Evolutionary conservation across 92 coral and sea anemone genomes (phyloP).

Genomic region (Heteractis magnifica): DNA sequence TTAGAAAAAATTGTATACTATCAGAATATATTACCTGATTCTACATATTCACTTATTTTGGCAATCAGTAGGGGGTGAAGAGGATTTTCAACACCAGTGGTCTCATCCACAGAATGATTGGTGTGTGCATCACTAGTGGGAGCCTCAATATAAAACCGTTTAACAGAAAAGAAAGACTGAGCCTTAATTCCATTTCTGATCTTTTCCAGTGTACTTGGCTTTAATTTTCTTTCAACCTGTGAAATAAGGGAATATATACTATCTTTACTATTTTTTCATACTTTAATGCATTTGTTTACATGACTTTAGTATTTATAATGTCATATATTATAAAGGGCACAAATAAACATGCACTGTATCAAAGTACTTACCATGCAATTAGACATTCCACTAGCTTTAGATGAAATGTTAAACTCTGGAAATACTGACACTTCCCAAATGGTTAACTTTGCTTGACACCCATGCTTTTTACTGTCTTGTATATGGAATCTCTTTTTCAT

Average conservation of each 20-base stretch:
- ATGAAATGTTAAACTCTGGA: not conserved
- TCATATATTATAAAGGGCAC: not conserved
- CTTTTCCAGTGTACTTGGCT: slow-evolving; percentile 4
- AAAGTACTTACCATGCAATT: slow-evolving; percentile 6
- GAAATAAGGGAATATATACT: not conserved
- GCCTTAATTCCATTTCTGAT: not conserved
- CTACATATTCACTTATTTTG: slow-evolving; percentile 14
- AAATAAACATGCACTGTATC: no score
- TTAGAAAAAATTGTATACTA: not conserved
- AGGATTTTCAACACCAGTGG: slow-evolving; percentile 7
- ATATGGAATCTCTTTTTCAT: slow-evolving; percentile 11
- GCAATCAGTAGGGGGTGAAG: slow-evolving; percentile 16
- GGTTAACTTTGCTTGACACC: slow-evolving; percentile 7
- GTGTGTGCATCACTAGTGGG: slow-evolving; percentile 14
- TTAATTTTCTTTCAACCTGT: slow-evolving; percentile 8
- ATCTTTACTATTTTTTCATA: no score
- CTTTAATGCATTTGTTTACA: not conserved
- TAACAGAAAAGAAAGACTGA: not conserved
- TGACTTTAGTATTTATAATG: not conserved
- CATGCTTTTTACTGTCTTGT: not conserved
- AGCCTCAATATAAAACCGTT: slow-evolving; percentile 8
- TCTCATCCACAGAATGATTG: slow-evolving; percentile 2
- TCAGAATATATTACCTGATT: slow-evolving; percentile 23
- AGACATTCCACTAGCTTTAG: not conserved
- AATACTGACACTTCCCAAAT: not conserved